Percentiles rank a stretch among this genome's conserved stretches.
Conservation (phyloP, 1,140 invertebrate species). For the Drosophila ohnishii region DNA sequence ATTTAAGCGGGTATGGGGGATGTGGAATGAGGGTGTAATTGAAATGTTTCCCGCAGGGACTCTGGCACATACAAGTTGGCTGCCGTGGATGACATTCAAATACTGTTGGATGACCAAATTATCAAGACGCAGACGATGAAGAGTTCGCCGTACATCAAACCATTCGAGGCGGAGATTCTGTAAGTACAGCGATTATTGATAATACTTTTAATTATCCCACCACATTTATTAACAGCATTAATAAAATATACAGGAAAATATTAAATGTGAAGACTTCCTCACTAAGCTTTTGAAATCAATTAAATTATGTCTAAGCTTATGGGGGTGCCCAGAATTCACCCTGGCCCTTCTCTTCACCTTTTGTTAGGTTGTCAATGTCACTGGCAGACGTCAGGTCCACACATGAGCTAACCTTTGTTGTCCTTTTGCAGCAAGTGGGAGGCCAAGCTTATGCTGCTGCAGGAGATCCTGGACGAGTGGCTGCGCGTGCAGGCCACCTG, state of each 20-base stretch:
- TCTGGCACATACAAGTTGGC: constrained; percentile 96
- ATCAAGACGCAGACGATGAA: constrained; percentile 99
- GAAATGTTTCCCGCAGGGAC: constrained; percentile 86
- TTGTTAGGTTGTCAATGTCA: constrained; percentile 43
- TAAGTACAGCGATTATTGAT: constrained; percentile 82
- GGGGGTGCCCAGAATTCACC: not conserved
- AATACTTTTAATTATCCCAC: not conserved
- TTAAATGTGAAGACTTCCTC: not conserved
- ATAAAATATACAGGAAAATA: not conserved
- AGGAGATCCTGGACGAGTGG: constrained; percentile 98
- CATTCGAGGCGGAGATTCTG: constrained; percentile 92
- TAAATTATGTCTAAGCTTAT: not conserved
- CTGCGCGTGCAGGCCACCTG: constrained; percentile 97
- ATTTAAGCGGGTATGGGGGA: no score
- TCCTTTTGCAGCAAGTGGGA: constrained; percentile 87
- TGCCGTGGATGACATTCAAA: constrained; percentile 96
- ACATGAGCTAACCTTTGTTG: constrained; percentile 30
- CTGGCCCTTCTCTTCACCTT: constrained; percentile 2
- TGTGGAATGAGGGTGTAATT: constrained; percentile 54
- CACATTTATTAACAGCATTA: not conserved
- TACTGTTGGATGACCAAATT: constrained; percentile 97
- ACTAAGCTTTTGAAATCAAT: constrained; percentile 8
- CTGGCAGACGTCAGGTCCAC: constrained; percentile 18
- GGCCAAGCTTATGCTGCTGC: constrained; percentile 88
- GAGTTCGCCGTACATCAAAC: constrained; percentile 98